A percentile compares a stretch with the other conserved stretches of the same genome.
Evolutionary conservation across 2,888 invertebrate genomes (phyloP).

Genomic region (Margaritifera margaritifera): DNA sequence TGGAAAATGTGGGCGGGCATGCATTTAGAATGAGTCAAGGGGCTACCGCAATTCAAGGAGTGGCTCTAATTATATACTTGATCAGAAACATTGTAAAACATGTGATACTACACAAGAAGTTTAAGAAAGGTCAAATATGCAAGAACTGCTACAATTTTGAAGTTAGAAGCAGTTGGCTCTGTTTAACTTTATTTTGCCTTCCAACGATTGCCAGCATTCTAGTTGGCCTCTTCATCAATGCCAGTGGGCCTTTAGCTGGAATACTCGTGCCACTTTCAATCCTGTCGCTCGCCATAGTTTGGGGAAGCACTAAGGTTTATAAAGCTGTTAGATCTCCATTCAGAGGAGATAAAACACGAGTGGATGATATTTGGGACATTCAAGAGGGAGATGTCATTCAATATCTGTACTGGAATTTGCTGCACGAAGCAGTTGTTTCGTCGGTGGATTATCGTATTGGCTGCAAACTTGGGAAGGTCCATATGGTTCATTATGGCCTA

Average conservation of each 20-base stretch:
- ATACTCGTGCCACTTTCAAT: conserved; percentile 1
- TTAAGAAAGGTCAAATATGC: conserved; percentile 9
- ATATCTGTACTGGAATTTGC: conserved; percentile 6
- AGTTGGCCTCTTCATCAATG: conserved; percentile 8
- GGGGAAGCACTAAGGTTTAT: conserved; percentile 8
- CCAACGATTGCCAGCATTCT: conserved; percentile 18
- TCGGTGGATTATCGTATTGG: conserved; percentile 5
- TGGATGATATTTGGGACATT: conserved; percentile 7
- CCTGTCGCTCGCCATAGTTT: conserved; percentile 9
- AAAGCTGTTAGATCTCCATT: conserved; percentile 16
- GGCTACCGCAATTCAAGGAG: background rate
- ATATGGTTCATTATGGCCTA: conserved; percentile 16
- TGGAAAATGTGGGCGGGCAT: background rate
- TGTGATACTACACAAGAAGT: too few species aligned
- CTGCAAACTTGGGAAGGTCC: conserved; percentile 7
- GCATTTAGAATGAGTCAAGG: conserved; percentile 13
- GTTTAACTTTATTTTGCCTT: conserved; percentile 8
- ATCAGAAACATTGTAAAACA: too few species aligned
- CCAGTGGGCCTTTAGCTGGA: conserved; percentile 9
- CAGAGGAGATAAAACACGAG: conserved; percentile 9
- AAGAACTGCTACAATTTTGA: conserved; percentile 7
- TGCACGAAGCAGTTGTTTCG: conserved; percentile 15
- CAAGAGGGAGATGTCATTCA: conserved; percentile 19
- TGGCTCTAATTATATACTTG: too few species aligned
- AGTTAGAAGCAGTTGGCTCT: conserved; percentile 15